A percentile compares a stretch with the other conserved stretches of the same genome.
Evolutionary conservation across 23 tunicate species (phyloP).

Genomic region (Halocynthia aurantium): DNA sequence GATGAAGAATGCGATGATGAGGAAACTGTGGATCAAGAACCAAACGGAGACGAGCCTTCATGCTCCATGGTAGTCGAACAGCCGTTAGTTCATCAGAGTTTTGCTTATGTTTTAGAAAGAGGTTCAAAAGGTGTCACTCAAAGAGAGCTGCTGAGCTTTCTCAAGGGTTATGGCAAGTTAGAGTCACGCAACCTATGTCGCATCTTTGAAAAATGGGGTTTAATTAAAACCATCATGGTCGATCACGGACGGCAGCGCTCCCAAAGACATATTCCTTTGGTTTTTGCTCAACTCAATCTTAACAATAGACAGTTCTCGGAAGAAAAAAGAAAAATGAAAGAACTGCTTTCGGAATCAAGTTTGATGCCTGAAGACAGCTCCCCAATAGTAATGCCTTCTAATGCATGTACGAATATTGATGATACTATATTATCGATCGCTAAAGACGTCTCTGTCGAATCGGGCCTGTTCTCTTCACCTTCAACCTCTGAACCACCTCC

Average conservation of each 20-base stretch:
- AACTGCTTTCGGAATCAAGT: background rate
- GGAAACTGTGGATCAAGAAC: background rate
- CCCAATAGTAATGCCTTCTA: too few species aligned
- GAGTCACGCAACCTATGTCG: constrained; percentile 62
- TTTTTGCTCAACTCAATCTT: constrained; percentile 27
- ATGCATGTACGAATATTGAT: too few species aligned
- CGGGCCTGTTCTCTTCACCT: too few species aligned
- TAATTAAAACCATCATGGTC: constrained; percentile 51
- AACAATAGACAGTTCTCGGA: constrained; percentile 43
- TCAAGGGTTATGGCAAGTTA: constrained; percentile 58
- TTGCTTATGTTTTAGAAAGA: constrained; percentile 21
- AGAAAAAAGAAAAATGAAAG: constrained; percentile 58
- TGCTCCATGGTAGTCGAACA: constrained; percentile 46
- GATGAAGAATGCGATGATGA: constrained; percentile 26
- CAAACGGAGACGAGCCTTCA: background rate
- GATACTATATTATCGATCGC: too few species aligned
- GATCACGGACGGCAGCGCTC: constrained; percentile 61
- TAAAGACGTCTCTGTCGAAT: too few species aligned
- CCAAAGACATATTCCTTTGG: constrained; percentile 55
- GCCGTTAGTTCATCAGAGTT: constrained; percentile 55
- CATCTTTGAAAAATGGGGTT: constrained; percentile 28
- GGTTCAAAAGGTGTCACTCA: constrained; percentile 74
- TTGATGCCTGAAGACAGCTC: too few species aligned
- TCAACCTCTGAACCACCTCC: too few species aligned
- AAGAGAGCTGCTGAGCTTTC: constrained; percentile 18